Evolutionary conservation across 2,797 vertebrate genomes (phyloP), one percentile per base, ranked within the genome.

Genomic region (Spondyliosoma cantharus): DNA sequence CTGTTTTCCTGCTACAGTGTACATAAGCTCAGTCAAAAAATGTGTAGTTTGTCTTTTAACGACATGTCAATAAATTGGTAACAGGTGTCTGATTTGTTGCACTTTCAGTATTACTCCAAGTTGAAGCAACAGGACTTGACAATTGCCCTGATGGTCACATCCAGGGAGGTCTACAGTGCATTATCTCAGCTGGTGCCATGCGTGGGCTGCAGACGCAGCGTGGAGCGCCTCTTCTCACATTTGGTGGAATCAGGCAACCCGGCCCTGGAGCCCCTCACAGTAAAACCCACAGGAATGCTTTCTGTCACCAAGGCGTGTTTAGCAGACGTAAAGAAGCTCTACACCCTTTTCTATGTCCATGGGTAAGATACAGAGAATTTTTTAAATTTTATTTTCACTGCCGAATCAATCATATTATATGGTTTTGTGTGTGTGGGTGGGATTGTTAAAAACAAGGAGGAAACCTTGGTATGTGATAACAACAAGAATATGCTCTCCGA

Each of bases 181-280:
- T 96, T 99, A 67, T 96, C 97, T 87, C 97, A 98, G 95, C 94
- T 97, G 79, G 97, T 99, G 79, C 96, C 97, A 0, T 99, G 98
- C 3, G 98, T 99, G 62, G 98, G 98, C 87, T 99, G 98, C 89
- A 96, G 98, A 59, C 96, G 96, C 57, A 99, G 98, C 7, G 98
- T 99, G 88, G 98, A 99, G 71, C 96, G 96, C 54, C 96, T 99
- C 25, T 98, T 98, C 88, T 97, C 97, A 1, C 97, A 97, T 92
- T 95, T 99, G 19, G 96, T 98, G 67, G 97, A 99, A 86, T 97
- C 97, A 0, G 97, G 97, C 57, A 98, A 97, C 78, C 97, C 97
- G 1, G 97, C 97, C 0, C 93, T 99, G 61, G 97, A 98, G 88
- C 98, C 98, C 22, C 96, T 99, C 46, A 96, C 96, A 0, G 96